Conservation (phyloP, 1,140 invertebrate genomes). For the Pseudoatta argentina region DNA sequence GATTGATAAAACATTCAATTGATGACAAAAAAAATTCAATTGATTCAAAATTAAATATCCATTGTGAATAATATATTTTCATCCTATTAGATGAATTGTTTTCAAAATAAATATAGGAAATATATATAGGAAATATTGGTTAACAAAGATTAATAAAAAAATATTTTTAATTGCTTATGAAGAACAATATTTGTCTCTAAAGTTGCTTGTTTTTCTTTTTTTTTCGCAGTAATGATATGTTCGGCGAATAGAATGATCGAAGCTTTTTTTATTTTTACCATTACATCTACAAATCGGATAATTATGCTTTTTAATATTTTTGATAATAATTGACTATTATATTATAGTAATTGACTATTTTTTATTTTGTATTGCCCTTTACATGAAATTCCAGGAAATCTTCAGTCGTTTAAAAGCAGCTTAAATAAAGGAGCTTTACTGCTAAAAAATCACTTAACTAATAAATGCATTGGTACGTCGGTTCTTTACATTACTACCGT, state of each 20-base stretch:
- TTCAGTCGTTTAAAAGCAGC: neutral
- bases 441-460: slow-evolving; percentile 12
- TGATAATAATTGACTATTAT: too few relatives aligned
- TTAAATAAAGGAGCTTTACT: slow-evolving; percentile 9
- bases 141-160: neutral
- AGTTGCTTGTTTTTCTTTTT: neutral
- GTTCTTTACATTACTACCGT: neutral
- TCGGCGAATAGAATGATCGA: neutral
- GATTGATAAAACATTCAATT: neutral
- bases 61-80: slow-evolving; percentile 2
- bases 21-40: neutral
- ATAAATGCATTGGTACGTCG: neutral
- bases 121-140: neutral
- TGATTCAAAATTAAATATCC: neutral
- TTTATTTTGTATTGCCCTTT: neutral
- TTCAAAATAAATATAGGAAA: neutral
- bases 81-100: neutral
- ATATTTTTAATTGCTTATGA: slow-evolving; percentile 10
- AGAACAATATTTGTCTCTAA: neutral
- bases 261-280: neutral
- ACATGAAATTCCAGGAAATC: neutral
- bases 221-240: neutral
- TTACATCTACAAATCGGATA: neutral
- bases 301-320: neutral
- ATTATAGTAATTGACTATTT: slow-evolving; percentile 10